Conservation (phyloP, 2,113 vertebrate genomes). For the Strix uralensis region DNA sequence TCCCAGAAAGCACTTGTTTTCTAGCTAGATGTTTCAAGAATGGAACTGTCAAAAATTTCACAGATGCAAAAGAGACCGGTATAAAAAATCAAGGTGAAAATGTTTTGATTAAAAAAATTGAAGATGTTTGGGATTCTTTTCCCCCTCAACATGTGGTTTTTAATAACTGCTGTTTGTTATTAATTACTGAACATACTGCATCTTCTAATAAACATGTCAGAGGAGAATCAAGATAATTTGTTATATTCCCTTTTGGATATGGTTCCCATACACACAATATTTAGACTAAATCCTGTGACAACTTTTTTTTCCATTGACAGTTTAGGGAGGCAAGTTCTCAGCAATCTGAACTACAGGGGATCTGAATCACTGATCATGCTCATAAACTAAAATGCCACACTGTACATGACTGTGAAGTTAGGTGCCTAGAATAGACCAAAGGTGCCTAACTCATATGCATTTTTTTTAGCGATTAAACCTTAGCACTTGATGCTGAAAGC, state of each 20-base stretch:
- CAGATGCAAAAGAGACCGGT: background rate
- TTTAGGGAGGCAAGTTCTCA: background rate
- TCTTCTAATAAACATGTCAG: constrained; percentile 21
- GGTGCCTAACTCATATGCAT: background rate
- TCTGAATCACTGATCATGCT: background rate
- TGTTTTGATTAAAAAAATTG: background rate
- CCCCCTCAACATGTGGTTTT: background rate
- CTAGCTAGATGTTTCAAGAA: background rate
- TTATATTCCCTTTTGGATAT: constrained; percentile 29
- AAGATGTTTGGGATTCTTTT: constrained; percentile 13
- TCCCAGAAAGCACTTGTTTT: background rate
- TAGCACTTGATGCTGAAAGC: background rate
- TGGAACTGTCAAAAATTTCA: background rate
- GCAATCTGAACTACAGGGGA: background rate
- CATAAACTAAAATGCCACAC: background rate
- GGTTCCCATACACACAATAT: background rate
- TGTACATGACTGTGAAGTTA: background rate
- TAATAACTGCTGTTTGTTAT: constrained; percentile 50
- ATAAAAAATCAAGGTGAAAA: background rate
- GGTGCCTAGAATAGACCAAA: background rate
- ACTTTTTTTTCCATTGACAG: background rate
- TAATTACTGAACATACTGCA: constrained; percentile 46
- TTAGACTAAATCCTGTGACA: background rate
- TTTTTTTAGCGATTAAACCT: constrained; percentile 20
- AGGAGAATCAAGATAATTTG: constrained; percentile 28